phyloP scores from a whole-genome alignment of 2,797 vertebrate species.

The Onychomys arenicola region DNA sequence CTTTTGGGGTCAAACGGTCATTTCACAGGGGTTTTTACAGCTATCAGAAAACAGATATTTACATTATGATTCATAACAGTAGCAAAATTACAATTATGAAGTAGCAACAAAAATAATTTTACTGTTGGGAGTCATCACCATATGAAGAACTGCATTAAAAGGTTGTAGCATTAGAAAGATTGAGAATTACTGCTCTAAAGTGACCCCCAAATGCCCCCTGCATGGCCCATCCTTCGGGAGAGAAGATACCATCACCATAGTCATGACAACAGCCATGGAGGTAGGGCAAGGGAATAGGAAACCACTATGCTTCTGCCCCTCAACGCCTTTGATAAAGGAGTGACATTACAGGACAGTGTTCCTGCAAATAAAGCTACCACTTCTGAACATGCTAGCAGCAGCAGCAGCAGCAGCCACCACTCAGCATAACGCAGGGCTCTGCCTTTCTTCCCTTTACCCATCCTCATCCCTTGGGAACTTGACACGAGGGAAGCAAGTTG shows the following conservation, averaged over 20 bases:
- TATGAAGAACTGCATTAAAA: background rate
- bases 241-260: fast-evolving
- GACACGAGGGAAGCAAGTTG: fast-evolving
- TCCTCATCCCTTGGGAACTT: background rate
- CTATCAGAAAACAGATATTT: no score
- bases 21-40: no score
- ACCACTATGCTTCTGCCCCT: background rate
- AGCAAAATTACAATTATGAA: no score
- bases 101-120: background rate
- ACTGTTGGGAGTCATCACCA: background rate
- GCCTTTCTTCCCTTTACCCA: background rate
- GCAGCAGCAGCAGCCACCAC: background rate
- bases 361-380: background rate
- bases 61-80: no score
- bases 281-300: background rate
- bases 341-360: background rate
- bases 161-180: background rate
- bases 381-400: background rate
- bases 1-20: no score
- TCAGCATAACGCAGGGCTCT: background rate
- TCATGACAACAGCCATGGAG: no score
- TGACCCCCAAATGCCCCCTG: background rate
- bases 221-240: background rate
- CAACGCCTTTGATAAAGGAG: background rate
- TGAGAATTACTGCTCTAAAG: background rate